phyloP scores from a whole-genome alignment of 2,888 invertebrate genomes.

The Drosophila quinaria region DNA sequence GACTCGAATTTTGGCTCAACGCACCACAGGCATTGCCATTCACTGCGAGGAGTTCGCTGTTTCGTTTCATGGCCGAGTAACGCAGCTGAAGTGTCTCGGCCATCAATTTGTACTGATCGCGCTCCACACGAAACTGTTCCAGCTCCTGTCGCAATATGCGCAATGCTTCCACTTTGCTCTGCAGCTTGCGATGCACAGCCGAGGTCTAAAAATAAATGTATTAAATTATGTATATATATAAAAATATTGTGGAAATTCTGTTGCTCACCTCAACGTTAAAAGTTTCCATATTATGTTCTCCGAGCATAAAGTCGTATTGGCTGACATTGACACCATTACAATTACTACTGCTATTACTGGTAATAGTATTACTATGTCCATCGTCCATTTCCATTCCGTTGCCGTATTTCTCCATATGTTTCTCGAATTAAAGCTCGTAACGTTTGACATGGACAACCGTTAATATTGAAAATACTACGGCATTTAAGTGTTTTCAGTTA shows the following conservation, averaged over 20 bases:
- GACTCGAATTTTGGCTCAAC: slow-evolving; percentile 84
- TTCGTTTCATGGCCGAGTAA: slow-evolving; percentile 86
- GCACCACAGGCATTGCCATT: slow-evolving; percentile 59
- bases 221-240: neutral
- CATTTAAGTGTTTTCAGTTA: slow-evolving; percentile 16
- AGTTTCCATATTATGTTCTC: slow-evolving; percentile 86
- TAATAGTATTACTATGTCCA: slow-evolving; percentile 44
- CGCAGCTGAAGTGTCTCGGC: slow-evolving; percentile 91
- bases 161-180: slow-evolving; percentile 93
- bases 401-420: slow-evolving; percentile 54
- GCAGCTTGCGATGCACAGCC: slow-evolving; percentile 90
- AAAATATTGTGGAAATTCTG: too few species aligned
- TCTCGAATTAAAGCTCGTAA: slow-evolving; percentile 7
- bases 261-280: slow-evolving; percentile 85
- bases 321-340: slow-evolving; percentile 55
- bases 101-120: slow-evolving; percentile 92
- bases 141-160: slow-evolving; percentile 92
- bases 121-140: slow-evolving; percentile 91
- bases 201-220: slow-evolving; percentile 86
- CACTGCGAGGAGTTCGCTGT: slow-evolving; percentile 68
- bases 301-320: slow-evolving; percentile 81
- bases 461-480: slow-evolving; percentile 1
- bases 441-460: slow-evolving; percentile 53
- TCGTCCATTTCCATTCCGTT: slow-evolving; percentile 65
- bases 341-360: slow-evolving; percentile 34